Base-by-base conservation (phyloP, 1,140 invertebrate genomes). In the Papilio aristodemus region DNA sequence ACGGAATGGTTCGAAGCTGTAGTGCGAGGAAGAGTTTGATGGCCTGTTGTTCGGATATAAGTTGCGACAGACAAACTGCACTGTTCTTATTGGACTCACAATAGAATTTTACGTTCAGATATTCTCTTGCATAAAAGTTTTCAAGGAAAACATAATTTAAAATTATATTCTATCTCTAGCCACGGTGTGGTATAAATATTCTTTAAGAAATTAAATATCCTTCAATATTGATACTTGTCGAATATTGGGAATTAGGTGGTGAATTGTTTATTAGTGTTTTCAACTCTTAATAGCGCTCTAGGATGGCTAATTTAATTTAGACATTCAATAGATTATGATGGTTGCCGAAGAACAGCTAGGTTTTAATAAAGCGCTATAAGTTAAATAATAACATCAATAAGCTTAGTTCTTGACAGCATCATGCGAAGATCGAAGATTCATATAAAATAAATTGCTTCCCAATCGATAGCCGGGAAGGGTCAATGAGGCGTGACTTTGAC, bases 401-500 rank as follows among this genome's bases (percentile, higher is more conserved):
- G 72, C 71, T 80, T 80, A 80, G 73, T 86, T 85, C 77, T 78
- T 86, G 85, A 85, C 82, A 84, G 81, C 81, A 78, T 79, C 79
- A 83, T 80, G 77, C 68, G 77, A 75, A 74, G 76, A 77, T 83
- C 72, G 78, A 84, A 87, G 87, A 87, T 87, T 89, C 87, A 87
- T 89, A 89, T 85, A 86, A 89, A 87, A 87, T 91, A 89, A 91
- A 91, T 90, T 87, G 85, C 77, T 81, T 86, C 81, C 75, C 80
- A 89, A 84, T 87, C 86, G 85, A 89, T 89, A 86, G 84, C 81
- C 71, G 77, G 78, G 75, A 69, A 71, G 83, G 81, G 87, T 91
- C 89, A 91, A 91, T 91, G 87, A 89, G 85, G 76, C 89, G 76
- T 84, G 86, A 90, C 89, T 71, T 87, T 91, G 87, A 91, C 86